Evolutionary conservation across 2,888 invertebrate genomes (phyloP).

Genomic region (Napeogenes sylphis): DNA sequence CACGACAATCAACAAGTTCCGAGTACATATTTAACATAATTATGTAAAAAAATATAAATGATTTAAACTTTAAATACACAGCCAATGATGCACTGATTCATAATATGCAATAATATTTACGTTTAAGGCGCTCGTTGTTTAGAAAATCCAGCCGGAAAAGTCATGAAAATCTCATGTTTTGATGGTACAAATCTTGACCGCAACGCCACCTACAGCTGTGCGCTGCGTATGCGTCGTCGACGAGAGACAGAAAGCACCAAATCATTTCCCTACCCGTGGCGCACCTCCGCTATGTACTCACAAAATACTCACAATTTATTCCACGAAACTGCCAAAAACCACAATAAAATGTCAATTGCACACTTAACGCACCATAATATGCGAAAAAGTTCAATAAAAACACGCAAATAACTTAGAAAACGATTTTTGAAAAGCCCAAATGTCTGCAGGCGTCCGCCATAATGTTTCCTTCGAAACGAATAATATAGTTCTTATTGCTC

Average conservation of each 20-base stretch:
- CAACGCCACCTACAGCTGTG: slow-evolving; percentile 78
- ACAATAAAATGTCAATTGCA: slow-evolving; percentile 71
- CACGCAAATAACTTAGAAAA: slow-evolving; percentile 77
- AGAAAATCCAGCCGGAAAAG: slow-evolving; percentile 74
- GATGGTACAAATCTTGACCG: slow-evolving; percentile 60
- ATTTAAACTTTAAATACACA: slow-evolving; percentile 29
- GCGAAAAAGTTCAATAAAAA: slow-evolving; percentile 78
- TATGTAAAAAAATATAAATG: slow-evolving; percentile 32
- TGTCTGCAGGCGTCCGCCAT: slow-evolving; percentile 78
- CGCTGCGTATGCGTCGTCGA: slow-evolving; percentile 73
- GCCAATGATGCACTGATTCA: slow-evolving; percentile 27
- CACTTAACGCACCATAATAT: slow-evolving; percentile 76
- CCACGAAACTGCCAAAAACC: slow-evolving; percentile 70
- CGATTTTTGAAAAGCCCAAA: slow-evolving; percentile 78
- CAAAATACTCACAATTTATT: slow-evolving; percentile 75
- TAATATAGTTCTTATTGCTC: slow-evolving; percentile 79
- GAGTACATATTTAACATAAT: slow-evolving; percentile 57
- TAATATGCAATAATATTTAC: slow-evolving; percentile 37
- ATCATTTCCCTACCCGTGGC: slow-evolving; percentile 79
- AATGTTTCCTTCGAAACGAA: slow-evolving; percentile 79
- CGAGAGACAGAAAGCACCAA: slow-evolving; percentile 75
- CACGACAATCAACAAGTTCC: slow-evolving; percentile 57
- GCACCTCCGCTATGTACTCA: slow-evolving; percentile 75
- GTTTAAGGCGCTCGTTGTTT: slow-evolving; percentile 49
- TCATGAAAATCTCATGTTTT: slow-evolving; percentile 76